Percentiles rank a stretch among this genome's conserved stretches.
These are phyloP conservation scores for Sorex fumeus DNA, from an alignment of 2,113 vertebrate species.

Conservation along the genomic window DNA sequence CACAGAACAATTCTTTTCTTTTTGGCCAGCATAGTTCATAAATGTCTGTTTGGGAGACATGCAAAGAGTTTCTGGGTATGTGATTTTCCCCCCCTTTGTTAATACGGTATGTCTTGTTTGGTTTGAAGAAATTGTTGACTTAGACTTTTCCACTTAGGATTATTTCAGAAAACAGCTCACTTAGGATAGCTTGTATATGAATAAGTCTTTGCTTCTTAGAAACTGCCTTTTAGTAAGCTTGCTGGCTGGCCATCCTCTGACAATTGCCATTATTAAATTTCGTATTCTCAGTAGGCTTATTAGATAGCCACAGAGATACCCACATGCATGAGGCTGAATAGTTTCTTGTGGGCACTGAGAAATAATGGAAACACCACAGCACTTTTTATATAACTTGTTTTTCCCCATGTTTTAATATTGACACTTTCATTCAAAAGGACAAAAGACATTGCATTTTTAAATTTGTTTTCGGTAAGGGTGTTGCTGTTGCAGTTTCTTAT, in stretches of 20 bases:
- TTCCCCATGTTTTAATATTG: constrained; percentile 48
- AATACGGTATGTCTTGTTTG: constrained; percentile 62
- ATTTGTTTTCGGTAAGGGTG: constrained; percentile 52
- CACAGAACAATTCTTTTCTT: neutral
- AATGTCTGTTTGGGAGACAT: constrained; percentile 57
- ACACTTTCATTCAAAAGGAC: constrained; percentile 62
- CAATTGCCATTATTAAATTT: constrained; percentile 14
- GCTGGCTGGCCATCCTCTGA: neutral
- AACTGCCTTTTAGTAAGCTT: constrained; percentile 54
- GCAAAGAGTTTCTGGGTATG: constrained; percentile 28
- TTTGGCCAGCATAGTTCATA: neutral
- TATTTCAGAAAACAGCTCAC: constrained; percentile 59
- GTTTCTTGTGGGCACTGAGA: neutral
- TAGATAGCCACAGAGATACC: constrained; percentile 24
- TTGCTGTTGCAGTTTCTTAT: constrained; percentile 51
- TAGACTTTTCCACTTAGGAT: constrained; percentile 40
- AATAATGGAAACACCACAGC: neutral
- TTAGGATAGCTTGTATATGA: constrained; percentile 9
- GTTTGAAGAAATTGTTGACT: constrained; percentile 46
- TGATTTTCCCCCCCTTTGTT: constrained; percentile 9
- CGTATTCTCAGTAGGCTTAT: neutral
- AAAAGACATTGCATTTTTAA: constrained; percentile 69
- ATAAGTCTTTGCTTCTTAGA: constrained; percentile 44
- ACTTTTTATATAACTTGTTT: constrained; percentile 58
- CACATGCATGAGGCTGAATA: neutral